phyloP scores from a whole-genome alignment of 2,888 invertebrate species.

The Rhingia campestris region DNA sequence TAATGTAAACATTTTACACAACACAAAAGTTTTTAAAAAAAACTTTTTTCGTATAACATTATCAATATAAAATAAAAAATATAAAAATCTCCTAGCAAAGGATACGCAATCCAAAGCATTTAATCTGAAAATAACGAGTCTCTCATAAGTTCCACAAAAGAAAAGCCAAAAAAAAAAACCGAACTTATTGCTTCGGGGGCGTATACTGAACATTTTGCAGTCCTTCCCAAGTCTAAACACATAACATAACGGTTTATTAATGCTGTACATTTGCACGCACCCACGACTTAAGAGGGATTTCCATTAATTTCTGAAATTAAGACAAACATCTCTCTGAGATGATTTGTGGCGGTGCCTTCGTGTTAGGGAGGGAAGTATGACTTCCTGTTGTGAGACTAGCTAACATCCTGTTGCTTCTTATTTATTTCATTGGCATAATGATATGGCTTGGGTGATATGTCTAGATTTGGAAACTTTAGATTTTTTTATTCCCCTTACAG shows the following conservation, averaged over 20 bases:
- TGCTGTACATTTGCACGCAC: not conserved
- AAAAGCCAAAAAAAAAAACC: no score
- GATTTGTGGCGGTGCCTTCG: not conserved
- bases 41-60: no score
- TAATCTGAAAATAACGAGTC: no score
- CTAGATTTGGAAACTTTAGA: not conserved
- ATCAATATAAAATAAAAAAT: no score
- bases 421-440: constrained; percentile 5
- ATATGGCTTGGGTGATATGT: not conserved
- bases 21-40: no score
- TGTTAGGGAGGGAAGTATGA: not conserved
- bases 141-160: no score
- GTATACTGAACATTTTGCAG: constrained; percentile 39
- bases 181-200: constrained; percentile 2
- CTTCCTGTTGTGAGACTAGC: constrained; percentile 1
- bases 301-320: constrained; percentile 7
- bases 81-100: no score
- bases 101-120: no score
- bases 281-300: not conserved
- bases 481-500: not conserved
- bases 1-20: no score
- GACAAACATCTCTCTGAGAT: constrained; percentile 8
- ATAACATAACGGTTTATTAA: constrained; percentile 20
- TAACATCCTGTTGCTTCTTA: not conserved
- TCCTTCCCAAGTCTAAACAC: not conserved